Conservation (phyloP, 2,888 invertebrate species). For the Melipona beecheii region DNA sequence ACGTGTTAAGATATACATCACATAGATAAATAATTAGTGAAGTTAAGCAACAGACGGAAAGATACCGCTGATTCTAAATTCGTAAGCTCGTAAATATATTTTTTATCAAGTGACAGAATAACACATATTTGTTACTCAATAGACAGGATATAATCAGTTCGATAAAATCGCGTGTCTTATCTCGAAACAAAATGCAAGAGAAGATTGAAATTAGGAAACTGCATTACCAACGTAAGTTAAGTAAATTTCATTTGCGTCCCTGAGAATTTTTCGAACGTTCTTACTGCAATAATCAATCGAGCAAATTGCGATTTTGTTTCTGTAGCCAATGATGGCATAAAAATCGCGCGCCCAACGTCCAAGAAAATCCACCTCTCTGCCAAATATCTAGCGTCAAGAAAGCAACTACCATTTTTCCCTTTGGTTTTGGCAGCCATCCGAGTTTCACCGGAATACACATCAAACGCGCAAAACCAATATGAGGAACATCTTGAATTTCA, state of each 20-base stretch:
- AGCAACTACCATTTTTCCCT: constrained; percentile 54
- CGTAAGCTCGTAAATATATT: background rate
- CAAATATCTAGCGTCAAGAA: constrained; percentile 60
- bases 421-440: constrained; percentile 56
- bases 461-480: constrained; percentile 56
- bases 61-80: constrained; percentile 7
- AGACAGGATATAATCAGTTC: background rate
- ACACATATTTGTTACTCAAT: background rate
- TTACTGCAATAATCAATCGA: background rate
- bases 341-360: constrained; percentile 5
- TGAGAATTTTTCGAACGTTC: background rate
- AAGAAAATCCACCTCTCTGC: constrained; percentile 27
- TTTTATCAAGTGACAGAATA: background rate
- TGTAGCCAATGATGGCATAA: constrained; percentile 11
- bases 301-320: background rate
- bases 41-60: background rate
- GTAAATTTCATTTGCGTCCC: background rate
- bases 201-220: background rate
- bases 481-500: constrained; percentile 55
- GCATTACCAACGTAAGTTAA: background rate
- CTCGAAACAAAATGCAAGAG: background rate
- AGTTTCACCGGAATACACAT: constrained; percentile 54
- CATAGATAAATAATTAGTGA: background rate
- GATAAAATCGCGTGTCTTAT: background rate
- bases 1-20: background rate